Base-by-base conservation (phyloP, 2,113 vertebrate species). In the Pleuronectes platessa region DNA sequence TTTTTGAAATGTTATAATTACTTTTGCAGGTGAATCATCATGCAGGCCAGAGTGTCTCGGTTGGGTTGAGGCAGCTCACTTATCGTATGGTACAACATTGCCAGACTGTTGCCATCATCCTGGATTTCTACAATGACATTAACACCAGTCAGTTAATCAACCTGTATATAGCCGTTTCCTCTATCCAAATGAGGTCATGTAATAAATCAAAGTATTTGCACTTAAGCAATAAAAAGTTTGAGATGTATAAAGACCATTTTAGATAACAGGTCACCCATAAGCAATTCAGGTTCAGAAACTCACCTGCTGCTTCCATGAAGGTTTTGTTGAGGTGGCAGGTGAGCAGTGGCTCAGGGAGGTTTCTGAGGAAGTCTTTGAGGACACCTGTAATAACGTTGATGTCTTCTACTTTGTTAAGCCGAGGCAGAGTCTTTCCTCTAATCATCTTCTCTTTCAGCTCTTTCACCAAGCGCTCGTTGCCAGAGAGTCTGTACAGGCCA, bases 11-110 rank as follows among this genome's bases (percentile, higher is more conserved):
- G 12, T 10, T 62, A 55, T 10, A 80, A 61, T 64, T 89, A 98
- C 97, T 96, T 97, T 82, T 96, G 96, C 70, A 99, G 94, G 73
- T 99, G 97, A 76, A 97, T 91, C 92, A 97, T 96, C 76, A 99
- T 94, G 80, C 96, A 99, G 74, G 97, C 97, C 69, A 99, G 92
- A 1, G 97, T 98, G 88, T 99, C 97, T 82, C 95, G 94, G 65
- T 97, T 99, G 85, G 97, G 95, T 72, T 93, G 94, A 51, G 97
- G 97, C 31, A 99, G 93, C 13, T 97, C 95, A 84, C 92, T 91
- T 61, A 99, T 84, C 5, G 95, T 93, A 81, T 96, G 96, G 91
- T 96, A 97, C 87, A 96, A 91, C 59, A 96, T 90, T 40, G 97
- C 96, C 0, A 95, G 51, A 42, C 97, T 97, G 92, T 97, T 98